Percentiles rank a stretch among this genome's conserved stretches.
Conservation (phyloP, 2,113 vertebrate species). For the Erythrocercus mccallii region DNA sequence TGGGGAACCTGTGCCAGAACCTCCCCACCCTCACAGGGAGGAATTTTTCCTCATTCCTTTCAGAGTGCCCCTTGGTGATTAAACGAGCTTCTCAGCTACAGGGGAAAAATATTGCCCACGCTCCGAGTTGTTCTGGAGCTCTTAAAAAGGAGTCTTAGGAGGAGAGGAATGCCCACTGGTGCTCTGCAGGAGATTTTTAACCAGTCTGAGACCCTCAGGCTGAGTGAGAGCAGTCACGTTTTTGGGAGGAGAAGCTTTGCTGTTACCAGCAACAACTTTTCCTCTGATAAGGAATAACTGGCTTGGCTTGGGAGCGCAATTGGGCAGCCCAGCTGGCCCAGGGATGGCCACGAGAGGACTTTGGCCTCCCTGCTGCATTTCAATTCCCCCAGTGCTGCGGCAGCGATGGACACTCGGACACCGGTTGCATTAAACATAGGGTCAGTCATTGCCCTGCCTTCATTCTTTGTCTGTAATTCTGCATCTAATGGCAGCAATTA, state of each 20-base stretch:
- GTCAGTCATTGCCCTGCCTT: conserved; percentile 16
- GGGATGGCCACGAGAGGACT: background rate
- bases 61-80: background rate
- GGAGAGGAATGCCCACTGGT: background rate
- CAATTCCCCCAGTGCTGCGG: background rate
- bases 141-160: background rate
- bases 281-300: background rate
- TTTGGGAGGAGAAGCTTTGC: background rate
- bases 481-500: conserved; percentile 74
- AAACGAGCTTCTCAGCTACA: background rate
- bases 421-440: conserved; percentile 25
- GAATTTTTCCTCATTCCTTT: background rate
- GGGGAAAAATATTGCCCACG: background rate
- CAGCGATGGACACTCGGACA: background rate
- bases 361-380: background rate
- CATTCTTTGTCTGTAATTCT: conserved; percentile 54
- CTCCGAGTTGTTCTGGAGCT: background rate
- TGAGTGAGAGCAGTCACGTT: accelerated
- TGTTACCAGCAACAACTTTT: background rate
- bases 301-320: accelerated
- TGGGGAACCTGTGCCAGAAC: background rate
- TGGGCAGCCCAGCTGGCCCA: background rate
- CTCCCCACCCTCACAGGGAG: background rate
- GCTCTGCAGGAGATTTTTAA: background rate
- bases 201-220: background rate